Evolutionary conservation across 2,797 vertebrate species (phyloP), one percentile per base, ranked within the genome.

Genomic region (Lepus townsendii): DNA sequence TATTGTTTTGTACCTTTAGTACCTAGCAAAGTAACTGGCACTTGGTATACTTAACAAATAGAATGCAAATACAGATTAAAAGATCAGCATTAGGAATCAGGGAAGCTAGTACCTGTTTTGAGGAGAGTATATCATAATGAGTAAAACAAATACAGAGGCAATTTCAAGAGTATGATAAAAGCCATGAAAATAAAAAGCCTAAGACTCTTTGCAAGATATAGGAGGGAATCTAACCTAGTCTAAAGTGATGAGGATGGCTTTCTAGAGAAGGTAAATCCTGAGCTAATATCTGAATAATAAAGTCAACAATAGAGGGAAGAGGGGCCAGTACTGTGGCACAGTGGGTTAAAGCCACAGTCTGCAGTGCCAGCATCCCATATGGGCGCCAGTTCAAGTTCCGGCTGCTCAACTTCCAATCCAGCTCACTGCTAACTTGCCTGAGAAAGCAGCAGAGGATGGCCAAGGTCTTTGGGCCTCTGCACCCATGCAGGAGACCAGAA

Each of bases 21-120:
- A 72, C 22, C 50, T 20, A 60, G 7, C 30, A 80, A 62, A 11
- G 24, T 62, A 79, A 32, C 42, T 60, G 20, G 50, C 66, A 83
- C 68, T 87, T 90, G 72, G 77, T 87, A 16, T 65, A 94, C n/a
- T 93, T 94, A 87, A 73, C 20, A 92, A 90, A 19, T 88, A 20
- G 32, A 60, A 80, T 82, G 60, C 50, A 54, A 26, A 77, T 35
- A 47, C 69, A 91, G 47, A 84, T 50, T 57, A 1, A 82, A 63
- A 91, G 27, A 50, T 9, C 73, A n/a, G 32, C 57, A 88, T 47
- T 50, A 93, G 38, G 32, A 68, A 62, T 85, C 91, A 88, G 27
- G 75, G 32, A 38, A 32, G 63, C 30, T 42, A 87, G 71, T 35
- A 77, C 27, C 69, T 63, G 16, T 68, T 91, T 19, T 85, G 54